phyloP scores from a whole-genome alignment of 2,797 vertebrate species.

The Myiotriccus ornatus region DNA sequence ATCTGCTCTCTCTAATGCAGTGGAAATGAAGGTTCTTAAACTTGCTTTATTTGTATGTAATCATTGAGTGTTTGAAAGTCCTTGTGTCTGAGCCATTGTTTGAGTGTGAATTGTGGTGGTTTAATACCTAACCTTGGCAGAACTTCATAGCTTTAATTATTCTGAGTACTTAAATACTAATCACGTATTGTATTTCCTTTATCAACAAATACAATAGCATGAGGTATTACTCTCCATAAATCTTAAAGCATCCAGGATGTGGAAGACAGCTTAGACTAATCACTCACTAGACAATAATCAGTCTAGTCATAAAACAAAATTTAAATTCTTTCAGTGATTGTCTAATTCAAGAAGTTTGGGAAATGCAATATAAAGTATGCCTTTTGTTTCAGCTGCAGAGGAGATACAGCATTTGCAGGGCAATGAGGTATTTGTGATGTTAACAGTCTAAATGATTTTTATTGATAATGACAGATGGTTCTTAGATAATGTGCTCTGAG shows the following conservation, averaged over 20 bases:
- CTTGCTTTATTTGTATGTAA: not conserved
- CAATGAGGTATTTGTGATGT: conserved; percentile 38
- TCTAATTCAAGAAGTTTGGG: conserved; percentile 17
- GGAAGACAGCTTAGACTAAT: not conserved
- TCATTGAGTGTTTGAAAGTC: not conserved
- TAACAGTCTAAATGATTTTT: conserved; percentile 48
- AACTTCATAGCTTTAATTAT: not conserved
- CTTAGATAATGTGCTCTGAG: conserved; percentile 49
- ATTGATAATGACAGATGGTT: conserved; percentile 62
- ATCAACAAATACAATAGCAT: not conserved
- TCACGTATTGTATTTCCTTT: not conserved
- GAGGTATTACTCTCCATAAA: not conserved
- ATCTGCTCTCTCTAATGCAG: not conserved
- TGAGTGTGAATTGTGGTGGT: not conserved
- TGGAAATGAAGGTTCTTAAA: not conserved
- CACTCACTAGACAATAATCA: not conserved
- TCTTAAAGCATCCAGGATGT: not conserved
- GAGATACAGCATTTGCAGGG: conserved; percentile 13
- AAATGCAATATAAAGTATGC: not conserved
- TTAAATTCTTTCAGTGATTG: not conserved
- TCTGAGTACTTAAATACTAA: not conserved
- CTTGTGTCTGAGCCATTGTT: not conserved
- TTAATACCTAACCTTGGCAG: not conserved
- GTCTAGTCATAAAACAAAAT: not conserved
- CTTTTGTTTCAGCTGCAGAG: conserved; percentile 37